Conservation (phyloP, 2,113 vertebrate genomes). For the Albula glossodonta region DNA sequence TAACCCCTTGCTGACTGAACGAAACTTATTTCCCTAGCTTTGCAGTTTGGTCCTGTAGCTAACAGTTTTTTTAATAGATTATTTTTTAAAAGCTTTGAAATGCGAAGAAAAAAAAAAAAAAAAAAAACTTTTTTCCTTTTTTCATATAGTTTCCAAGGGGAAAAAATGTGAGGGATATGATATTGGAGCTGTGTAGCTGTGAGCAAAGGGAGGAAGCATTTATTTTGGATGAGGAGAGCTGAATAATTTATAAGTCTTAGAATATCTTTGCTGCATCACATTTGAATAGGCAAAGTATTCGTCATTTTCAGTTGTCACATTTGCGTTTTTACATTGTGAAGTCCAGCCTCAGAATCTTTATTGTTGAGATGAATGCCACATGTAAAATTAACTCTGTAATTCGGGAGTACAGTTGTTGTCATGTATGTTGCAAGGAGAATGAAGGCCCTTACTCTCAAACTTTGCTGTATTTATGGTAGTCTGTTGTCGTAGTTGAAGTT, state of each 20-base stretch:
- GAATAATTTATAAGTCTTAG: slow-evolving; percentile 56
- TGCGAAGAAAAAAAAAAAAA: not conserved
- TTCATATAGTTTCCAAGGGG: not conserved
- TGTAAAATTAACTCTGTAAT: too few relatives aligned
- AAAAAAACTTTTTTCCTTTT: not conserved
- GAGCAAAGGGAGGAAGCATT: slow-evolving; percentile 1
- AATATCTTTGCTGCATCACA: slow-evolving; percentile 34
- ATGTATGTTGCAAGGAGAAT: too few relatives aligned
- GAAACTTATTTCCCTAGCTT: not conserved
- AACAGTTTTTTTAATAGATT: slow-evolving; percentile 8
- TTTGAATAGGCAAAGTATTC: slow-evolving; percentile 42
- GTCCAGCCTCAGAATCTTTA: not conserved
- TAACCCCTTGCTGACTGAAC: not conserved
- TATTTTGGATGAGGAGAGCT: slow-evolving; percentile 47
- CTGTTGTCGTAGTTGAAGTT: too few relatives aligned
- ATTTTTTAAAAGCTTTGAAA: slow-evolving; percentile 9
- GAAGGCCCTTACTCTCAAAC: too few relatives aligned
- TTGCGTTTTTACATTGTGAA: slow-evolving; percentile 30
- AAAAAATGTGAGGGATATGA: not conserved
- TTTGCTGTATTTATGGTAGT: too few relatives aligned
- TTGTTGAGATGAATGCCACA: not conserved
- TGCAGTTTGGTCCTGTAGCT: not conserved
- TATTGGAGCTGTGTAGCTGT: not conserved
- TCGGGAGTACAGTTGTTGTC: too few relatives aligned
- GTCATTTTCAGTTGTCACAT: slow-evolving; percentile 39